phyloP scores from a whole-genome alignment of 2,888 invertebrate species.

The Drosophila sordidula region DNA sequence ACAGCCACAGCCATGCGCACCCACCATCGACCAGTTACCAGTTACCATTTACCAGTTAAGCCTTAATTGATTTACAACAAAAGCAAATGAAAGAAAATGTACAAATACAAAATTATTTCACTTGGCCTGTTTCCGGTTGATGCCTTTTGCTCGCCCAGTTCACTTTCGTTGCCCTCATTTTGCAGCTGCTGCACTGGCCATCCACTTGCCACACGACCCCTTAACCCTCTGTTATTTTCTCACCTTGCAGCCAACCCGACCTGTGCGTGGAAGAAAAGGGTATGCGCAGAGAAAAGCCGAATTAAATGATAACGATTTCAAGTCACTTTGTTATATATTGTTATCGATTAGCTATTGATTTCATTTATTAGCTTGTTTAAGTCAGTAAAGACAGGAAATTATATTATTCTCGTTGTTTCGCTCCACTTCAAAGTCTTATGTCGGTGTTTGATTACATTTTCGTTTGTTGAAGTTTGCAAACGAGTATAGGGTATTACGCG shows the following conservation, averaged over 20 bases:
- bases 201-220: too few species aligned
- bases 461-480: background rate
- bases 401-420: too few species aligned
- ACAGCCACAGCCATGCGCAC: background rate
- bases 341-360: too few species aligned
- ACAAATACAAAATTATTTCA: conserved; percentile 50
- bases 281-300: background rate
- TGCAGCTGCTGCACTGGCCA: conserved; percentile 27
- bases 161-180: conserved; percentile 30
- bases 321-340: background rate
- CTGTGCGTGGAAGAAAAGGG: background rate
- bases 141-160: conserved; percentile 34
- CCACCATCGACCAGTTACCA: conserved; percentile 24
- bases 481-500: conserved; percentile 5
- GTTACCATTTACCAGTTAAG: conserved; percentile 44
- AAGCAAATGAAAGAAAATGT: conserved; percentile 22
- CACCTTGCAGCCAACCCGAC: conserved; percentile 9
- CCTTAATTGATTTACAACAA: conserved; percentile 61
- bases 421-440: too few species aligned
- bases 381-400: too few species aligned
- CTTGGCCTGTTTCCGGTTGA: conserved; percentile 44
- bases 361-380: too few species aligned
- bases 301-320: background rate
- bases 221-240: background rate
- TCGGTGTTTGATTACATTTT: background rate